Evolutionary conservation across 2,113 vertebrate genomes (phyloP).

Genomic region (Bathybates hornii): DNA sequence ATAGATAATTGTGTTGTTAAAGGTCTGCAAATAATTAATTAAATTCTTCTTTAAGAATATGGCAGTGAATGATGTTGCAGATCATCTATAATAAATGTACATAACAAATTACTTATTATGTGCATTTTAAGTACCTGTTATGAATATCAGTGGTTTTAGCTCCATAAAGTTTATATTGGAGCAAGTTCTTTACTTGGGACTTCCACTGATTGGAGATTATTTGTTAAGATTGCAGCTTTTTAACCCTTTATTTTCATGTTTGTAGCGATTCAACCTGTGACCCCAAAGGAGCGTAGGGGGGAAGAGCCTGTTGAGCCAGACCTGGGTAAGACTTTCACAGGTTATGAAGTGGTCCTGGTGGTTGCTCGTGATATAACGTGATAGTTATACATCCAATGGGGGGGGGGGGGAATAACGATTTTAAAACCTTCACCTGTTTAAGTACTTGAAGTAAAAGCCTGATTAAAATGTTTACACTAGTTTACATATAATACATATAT

Average conservation of each 20-base stretch:
- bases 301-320: slow-evolving; percentile 37
- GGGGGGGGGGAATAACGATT: accelerated
- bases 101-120: background rate
- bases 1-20: background rate
- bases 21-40: background rate
- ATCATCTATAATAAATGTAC: background rate
- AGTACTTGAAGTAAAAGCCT: background rate
- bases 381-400: background rate
- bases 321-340: slow-evolving; percentile 33
- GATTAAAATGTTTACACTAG: background rate
- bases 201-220: background rate
- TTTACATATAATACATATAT: background rate
- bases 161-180: background rate
- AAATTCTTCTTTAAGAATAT: background rate
- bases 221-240: background rate
- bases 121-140: background rate
- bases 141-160: background rate
- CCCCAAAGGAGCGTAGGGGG: background rate
- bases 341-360: background rate
- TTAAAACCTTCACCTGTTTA: background rate
- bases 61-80: background rate
- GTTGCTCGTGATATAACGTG: background rate
- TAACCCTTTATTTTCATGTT: background rate
- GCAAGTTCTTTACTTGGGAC: background rate
- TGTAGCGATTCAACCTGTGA: slow-evolving; percentile 32